Base-by-base conservation (phyloP, 2,888 invertebrate species). In the Bombylius discolor region DNA sequence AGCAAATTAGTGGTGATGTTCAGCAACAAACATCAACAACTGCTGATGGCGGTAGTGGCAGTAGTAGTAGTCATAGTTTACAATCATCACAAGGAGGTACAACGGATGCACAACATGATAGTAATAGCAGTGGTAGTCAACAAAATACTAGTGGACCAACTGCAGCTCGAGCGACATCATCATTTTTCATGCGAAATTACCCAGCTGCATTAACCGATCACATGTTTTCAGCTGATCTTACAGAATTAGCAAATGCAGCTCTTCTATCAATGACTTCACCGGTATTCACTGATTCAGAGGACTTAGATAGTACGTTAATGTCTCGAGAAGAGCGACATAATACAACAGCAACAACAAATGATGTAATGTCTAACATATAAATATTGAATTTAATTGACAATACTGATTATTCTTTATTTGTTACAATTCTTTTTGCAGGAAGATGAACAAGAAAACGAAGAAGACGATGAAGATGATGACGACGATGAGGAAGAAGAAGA, bases 391-490 rank as follows among this genome's bases (percentile, higher is more conserved):
- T 57, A 45, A 39, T 59, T 23, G 57, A 53, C 13, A 57, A 59
- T 46, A 50, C 53, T 23, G 55, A 57, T 31, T 46, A 46, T 46
- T 32, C 52, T 7, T 48, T 49, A 33, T 56, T 49, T 32, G 13
- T 51, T 23, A 51, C 58, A 4, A 52, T 54, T 31, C 1, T 54
- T 53, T 4, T 11, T 55, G 5, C 47, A 50, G 5, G 31, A 46
- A 32, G 47, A 55, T 31, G 51, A 53, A 1, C 53, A 56, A 5
- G 53, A 55, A 5, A 56, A 56, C 13, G 55, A 56, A 3, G 58
- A 59, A 1, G 56, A 57, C 1, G 57, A 56, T 5, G 57, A 55
- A 5, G 59, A 59, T 11, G 59, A 57, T 1, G 59, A 57, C 5
- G 57, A 56, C 31, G 58, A 58, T 4, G 56, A 54, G 1, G 58